Base-by-base conservation (phyloP, 2,797 vertebrate species). In the Scomberomorus guttatus region DNA sequence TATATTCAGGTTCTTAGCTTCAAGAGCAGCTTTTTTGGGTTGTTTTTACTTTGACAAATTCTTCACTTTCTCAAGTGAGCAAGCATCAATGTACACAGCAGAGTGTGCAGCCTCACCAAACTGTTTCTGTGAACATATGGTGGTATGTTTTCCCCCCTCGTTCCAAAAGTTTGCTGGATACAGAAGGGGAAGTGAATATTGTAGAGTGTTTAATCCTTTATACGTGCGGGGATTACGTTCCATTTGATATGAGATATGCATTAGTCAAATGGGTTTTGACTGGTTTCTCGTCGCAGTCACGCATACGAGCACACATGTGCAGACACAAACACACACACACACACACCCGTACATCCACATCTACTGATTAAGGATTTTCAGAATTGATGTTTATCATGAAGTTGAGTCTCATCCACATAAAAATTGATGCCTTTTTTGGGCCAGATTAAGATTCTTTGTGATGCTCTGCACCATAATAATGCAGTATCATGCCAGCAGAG, bases 211-310 rank as follows among this genome's bases (percentile, higher is more conserved):
- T 91, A 93, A 91, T 91, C 87, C 88, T 66, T 88, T 68, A 77
- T 90, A 76, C 82, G 89, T 79, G 73, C 25, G 66, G 75, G 87
- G 91, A 92, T 93, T 93, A 90, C 85, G 57, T 83, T 88, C 79
- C 81, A 90, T 91, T 92, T 91, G 85, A 90, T 86, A 90, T 87
- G 78, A 89, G 89, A 91, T 88, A 87, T 90, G 83, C 87, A 90
- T 94, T 91, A 90, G 89, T 83, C 67, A 83, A 82, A 93, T 88
- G 87, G 83, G 64, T 75, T 83, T 73, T 56, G 29, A 73, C 61
- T 46, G 75, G 32, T 68, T 60, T 66, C 66, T 56, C 24, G 17
- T 52, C 13, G 25, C 56, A 55, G 81, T 58, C 83, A 78, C 77
- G 66, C 74, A 72, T 5, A 61, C 52, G 5, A 46, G 57, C 22